Evolutionary conservation across 2,113 vertebrate species (phyloP).

Genomic region (Epinephelus lanceolatus): DNA sequence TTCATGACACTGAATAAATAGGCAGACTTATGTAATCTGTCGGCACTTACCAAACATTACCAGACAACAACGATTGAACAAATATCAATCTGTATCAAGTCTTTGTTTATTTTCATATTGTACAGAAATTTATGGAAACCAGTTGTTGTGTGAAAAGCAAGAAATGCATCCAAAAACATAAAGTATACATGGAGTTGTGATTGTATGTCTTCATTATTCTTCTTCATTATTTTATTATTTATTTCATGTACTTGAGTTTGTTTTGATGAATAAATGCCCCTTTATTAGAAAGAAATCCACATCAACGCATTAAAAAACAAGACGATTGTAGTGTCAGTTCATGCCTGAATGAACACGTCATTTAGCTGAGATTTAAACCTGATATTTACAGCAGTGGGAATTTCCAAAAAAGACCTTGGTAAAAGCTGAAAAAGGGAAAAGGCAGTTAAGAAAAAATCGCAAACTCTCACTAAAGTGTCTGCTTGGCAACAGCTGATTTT

Average conservation of each 20-base stretch:
- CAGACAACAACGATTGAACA: too few relatives aligned
- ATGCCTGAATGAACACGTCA: background rate
- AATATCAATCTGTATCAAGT: background rate
- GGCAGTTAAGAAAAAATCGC: background rate
- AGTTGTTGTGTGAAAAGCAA: background rate
- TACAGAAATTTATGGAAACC: background rate
- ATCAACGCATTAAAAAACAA: background rate
- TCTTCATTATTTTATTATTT: background rate
- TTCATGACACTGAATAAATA: too few relatives aligned
- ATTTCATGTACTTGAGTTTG: background rate
- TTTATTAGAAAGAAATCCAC: background rate
- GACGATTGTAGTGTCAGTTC: background rate
- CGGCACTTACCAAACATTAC: background rate
- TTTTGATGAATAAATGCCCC: background rate
- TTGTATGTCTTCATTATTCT: background rate
- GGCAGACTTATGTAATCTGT: background rate
- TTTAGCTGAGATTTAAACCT: background rate
- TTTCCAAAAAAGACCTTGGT: background rate
- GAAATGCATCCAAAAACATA: background rate
- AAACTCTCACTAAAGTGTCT: slow-evolving; percentile 7
- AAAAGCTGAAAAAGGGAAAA: background rate
- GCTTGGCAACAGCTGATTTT: slow-evolving; percentile 50
- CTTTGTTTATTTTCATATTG: background rate
- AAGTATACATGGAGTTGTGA: background rate
- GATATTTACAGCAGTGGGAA: background rate